Evolutionary conservation across 2,113 vertebrate genomes (phyloP), one percentile per base, ranked within the genome.

Genomic region (Leuciscus idus): DNA sequence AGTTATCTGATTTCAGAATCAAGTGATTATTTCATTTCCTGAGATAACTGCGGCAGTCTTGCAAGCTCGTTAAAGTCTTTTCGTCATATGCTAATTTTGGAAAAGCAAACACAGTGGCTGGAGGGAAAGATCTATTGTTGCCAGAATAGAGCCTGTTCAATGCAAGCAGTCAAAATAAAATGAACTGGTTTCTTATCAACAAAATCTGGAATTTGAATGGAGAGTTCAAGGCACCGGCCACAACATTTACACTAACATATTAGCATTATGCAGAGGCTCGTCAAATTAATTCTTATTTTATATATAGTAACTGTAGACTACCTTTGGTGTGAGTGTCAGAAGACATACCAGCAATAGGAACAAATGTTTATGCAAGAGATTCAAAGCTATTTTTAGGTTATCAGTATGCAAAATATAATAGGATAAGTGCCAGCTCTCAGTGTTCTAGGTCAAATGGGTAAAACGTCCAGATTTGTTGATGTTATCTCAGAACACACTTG

Each of bases 11-110:
- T 86, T 84, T 84, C 21, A 77, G 86, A 88, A 88, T 87, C 85
- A 81, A 75, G 81, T 74, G 86, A 88, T 90, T 87, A 89, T 83
- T 90, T 86, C 82, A 90, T 88, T 89, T 92, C 90, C 90, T 90
- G 77, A 87, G 89, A 91, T 88, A 91, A 90, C 86, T 59, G 15
- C 48, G 52, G 83, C 70, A 74, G 80, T 87, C 86, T 48, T 55
- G 43, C 52, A 72, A 68, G 83, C 84, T 90, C 84, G 76, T 89
- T 91, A 86, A 66, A 73, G 74, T 70, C 87, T 85, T 89, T 91
- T 88, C 74, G 87, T 87, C 86, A 80, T 68, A 87, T 88, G 87
- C 82, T 90, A 88, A 91, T 91, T 88, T 78, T 87, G 75, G 88
- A 86, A 88, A 86, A 81, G 84, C 75, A 80, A 89, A 89, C 87